phyloP scores from a whole-genome alignment of 2,797 vertebrate species.

The Brotula barbata region DNA sequence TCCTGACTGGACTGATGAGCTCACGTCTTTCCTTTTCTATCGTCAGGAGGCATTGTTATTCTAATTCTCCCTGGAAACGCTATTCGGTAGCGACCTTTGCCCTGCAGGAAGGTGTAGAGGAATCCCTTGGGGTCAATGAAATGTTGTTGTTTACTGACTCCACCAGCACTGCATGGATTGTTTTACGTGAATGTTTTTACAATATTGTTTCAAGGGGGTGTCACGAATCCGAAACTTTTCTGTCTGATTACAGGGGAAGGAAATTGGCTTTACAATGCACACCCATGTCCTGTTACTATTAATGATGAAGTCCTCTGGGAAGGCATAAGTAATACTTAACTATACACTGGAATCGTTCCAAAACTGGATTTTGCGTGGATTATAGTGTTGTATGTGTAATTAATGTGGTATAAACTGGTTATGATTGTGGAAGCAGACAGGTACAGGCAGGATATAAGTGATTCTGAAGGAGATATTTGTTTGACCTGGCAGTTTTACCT shows the following conservation, averaged over 20 bases:
- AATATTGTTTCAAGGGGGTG: conserved; percentile 37
- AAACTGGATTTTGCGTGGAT: conserved; percentile 12
- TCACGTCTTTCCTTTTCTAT: conserved; percentile 14
- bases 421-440: conserved; percentile 10
- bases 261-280: conserved; percentile 47
- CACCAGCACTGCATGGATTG: conserved; percentile 66
- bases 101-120: conserved; percentile 45
- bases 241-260: conserved; percentile 46
- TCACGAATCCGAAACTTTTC: conserved; percentile 27
- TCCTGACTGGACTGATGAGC: conserved; percentile 24
- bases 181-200: conserved; percentile 55
- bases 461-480: conserved; percentile 44
- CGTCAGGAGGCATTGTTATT: conserved; percentile 16
- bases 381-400: conserved; percentile 2
- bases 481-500: conserved; percentile 32
- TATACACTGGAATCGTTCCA: conserved; percentile 4
- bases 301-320: conserved; percentile 14
- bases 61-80: conserved; percentile 35
- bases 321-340: conserved; percentile 13
- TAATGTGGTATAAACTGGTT: conserved; percentile 5
- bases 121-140: conserved; percentile 33
- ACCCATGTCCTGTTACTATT: conserved; percentile 31
- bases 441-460: conserved; percentile 36
- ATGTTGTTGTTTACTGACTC: conserved; percentile 30
- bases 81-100: conserved; percentile 40